Conservation (phyloP, 1,140 invertebrate genomes). For the Aphelenchoides avenae region DNA sequence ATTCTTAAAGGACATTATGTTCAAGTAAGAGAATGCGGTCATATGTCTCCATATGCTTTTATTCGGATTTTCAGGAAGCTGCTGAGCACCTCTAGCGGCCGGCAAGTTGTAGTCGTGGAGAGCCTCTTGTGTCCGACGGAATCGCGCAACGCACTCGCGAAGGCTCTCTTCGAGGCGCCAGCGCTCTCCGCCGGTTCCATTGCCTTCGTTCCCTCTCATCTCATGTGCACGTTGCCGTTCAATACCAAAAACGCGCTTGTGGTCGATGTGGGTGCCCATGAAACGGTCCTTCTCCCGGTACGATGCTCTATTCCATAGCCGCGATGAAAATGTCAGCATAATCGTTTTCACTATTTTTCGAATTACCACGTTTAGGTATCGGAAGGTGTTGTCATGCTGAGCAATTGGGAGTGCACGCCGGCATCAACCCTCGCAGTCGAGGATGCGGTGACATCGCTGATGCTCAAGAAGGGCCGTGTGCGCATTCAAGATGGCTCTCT, state of each 20-base stretch:
- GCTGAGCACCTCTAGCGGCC: conserved; percentile 17
- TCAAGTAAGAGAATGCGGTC: conserved; percentile 16
- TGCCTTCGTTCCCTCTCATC: conserved; percentile 37
- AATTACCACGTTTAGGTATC: conserved; percentile 16
- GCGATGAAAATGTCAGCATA: background rate
- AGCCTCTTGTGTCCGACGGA: conserved; percentile 30
- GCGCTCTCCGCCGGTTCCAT: conserved; percentile 21
- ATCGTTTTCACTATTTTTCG: background rate
- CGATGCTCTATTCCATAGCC: background rate
- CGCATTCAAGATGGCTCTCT: conserved; percentile 1
- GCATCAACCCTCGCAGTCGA: conserved; percentile 24
- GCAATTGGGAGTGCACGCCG: conserved; percentile 22
- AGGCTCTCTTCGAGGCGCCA: conserved; percentile 27
- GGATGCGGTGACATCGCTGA: conserved; percentile 11
- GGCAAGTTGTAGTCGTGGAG: conserved; percentile 35
- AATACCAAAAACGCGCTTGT: conserved; percentile 35
- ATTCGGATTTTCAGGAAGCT: conserved; percentile 20
- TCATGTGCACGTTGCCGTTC: conserved; percentile 41
- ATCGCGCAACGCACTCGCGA: conserved; percentile 25
- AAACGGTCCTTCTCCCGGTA: conserved; percentile 37
- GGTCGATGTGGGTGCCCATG: conserved; percentile 29
- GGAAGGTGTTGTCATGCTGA: conserved; percentile 37
- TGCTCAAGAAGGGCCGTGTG: conserved; percentile 13
- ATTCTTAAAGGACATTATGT: conserved; percentile 28
- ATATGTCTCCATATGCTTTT: background rate